Evolutionary conservation across 2,113 vertebrate genomes (phyloP).

Genomic region (Alosa alosa): DNA sequence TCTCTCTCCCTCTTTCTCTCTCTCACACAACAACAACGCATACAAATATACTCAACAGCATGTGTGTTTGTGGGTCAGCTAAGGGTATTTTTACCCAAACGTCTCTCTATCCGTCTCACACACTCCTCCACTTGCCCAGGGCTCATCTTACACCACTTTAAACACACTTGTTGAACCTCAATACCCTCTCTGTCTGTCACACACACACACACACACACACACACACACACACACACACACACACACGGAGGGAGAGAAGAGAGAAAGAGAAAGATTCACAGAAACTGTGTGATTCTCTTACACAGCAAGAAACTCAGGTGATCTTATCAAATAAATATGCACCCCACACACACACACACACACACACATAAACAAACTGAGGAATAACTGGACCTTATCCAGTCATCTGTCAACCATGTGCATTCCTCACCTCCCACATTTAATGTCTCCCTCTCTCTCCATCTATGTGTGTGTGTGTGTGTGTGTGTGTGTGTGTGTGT

Average conservation of each 20-base stretch:
- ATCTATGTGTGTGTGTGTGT: background rate
- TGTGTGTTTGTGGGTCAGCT: background rate
- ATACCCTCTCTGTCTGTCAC: background rate
- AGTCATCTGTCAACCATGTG: slow-evolving; percentile 23
- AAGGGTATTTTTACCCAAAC: background rate
- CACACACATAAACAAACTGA: slow-evolving; percentile 33
- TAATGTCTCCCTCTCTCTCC: background rate
- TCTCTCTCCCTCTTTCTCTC: background rate
- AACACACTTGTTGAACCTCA: background rate
- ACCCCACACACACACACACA: slow-evolving; percentile 53
- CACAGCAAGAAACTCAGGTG: background rate
- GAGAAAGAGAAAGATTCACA: background rate
- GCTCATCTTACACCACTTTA: background rate
- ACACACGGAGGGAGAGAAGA: background rate
- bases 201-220: background rate
- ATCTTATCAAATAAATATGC: background rate
- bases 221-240: slow-evolving; percentile 7
- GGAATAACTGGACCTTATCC: slow-evolving; percentile 28
- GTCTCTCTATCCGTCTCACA: background rate
- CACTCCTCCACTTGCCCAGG: background rate
- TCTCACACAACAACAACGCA: background rate
- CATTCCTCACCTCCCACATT: slow-evolving; percentile 19
- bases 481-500: slow-evolving; percentile 37
- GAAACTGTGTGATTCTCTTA: background rate
- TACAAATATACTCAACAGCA: background rate